A percentile compares a stretch with the other conserved stretches of the same genome.
Conservation (phyloP, 2,113 vertebrate genomes). For the sheep (Ovis aries) region ARS-UI_Ramb_v3.0 NC_056054.1:40265501-40266000, state of each 20-base stretch:
- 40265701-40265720: neutral
- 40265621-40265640: neutral
- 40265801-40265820: neutral
- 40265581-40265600: neutral
- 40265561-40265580: neutral
- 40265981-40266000: conserved; percentile 3
- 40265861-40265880: neutral
- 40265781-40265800: neutral
- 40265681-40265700: neutral
- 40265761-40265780: neutral
- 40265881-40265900: neutral
- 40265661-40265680: neutral
- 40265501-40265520: neutral
- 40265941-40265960: neutral
- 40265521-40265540: neutral
- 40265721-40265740: neutral
- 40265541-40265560: neutral
- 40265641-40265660: neutral
- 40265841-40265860: neutral
- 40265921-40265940: neutral
- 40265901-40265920: neutral
- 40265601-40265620: neutral
- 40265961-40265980: neutral
- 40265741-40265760: neutral
- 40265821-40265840: neutral